Evolutionary conservation across 2,113 vertebrate species (phyloP).

Genomic region (Pitta sordida): DNA sequence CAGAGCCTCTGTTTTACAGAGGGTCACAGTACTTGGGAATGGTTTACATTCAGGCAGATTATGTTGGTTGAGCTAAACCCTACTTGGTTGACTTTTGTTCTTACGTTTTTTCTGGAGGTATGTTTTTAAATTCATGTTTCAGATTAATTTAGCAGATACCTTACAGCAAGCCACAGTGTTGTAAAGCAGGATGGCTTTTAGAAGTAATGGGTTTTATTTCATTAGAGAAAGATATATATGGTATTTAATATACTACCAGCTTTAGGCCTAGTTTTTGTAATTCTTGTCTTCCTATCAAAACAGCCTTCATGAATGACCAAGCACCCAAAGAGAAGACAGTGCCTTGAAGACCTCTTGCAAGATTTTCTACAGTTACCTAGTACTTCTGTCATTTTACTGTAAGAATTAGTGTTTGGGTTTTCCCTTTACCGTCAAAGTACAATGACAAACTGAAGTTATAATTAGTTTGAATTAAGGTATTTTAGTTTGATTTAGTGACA

Average conservation of each 20-base stretch:
- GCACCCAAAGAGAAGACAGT: not conserved
- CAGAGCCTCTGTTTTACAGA: not conserved
- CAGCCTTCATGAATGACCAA: not conserved
- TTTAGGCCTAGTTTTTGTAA: not conserved
- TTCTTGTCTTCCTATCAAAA: not conserved
- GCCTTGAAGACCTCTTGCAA: not conserved
- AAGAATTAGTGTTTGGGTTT: not conserved
- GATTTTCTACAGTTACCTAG: not conserved
- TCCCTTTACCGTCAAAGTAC: not conserved
- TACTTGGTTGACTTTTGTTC: conserved; percentile 14
- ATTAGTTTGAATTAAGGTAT: not conserved
- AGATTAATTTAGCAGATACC: not conserved
- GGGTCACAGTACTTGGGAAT: not conserved
- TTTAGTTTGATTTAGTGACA: not conserved
- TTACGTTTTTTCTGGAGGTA: conserved; percentile 9
- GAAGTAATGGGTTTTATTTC: conserved; percentile 45
- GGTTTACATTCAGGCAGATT: conserved; percentile 8
- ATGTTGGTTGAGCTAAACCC: conserved; percentile 8
- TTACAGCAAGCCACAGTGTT: conserved; percentile 25
- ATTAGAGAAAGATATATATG: conserved; percentile 13
- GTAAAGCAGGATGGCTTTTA: conserved; percentile 34
- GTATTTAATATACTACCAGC: conserved; percentile 30
- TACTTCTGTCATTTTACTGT: not conserved
- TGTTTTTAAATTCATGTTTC: conserved; percentile 28
- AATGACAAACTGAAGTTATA: not conserved